Evolutionary conservation across 1,140 invertebrate species (phyloP), one percentile per base, ranked within the genome.

Genomic region (Dinothrombium tinctorium): DNA sequence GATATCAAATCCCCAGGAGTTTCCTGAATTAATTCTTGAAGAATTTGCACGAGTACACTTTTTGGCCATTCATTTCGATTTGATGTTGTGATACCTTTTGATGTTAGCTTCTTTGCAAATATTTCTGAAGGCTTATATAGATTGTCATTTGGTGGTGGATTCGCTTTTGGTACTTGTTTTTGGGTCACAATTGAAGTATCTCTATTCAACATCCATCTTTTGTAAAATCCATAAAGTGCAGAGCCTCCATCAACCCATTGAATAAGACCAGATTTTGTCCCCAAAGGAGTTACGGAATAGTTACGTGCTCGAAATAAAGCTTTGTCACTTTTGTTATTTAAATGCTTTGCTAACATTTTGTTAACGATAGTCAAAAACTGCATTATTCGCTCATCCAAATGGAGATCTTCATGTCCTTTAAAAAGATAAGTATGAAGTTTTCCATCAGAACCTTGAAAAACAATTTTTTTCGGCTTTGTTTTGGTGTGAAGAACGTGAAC

Each of bases 381-480:
- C 92, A 98, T 98, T 43, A 98, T 90, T 49, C 90, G 69, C 59
- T 95, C 87, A 56, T 99, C 94, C 40, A 98, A 61, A 64, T 95
- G 87, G 3, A 99, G 63, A 64, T 99, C 92, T 66, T 99, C 94
- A 21, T 95, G 61, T 0, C 92, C 92, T 66, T 98, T 98, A 53
- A 96, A 95, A 0, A 98, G 60, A 55, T 92, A 98, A 0, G 81
- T 81, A 53, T 95, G 89, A 48, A 72, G 70, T 57, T 81, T 76
- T 0, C 89, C 89, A 63, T 95, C 82, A 19, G 80, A 87, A 1
- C 89, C 90, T 49, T 78, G 70, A 50, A 96, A 90, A n/a, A 80
- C 67, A 1, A 98, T 63, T 59, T 96, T 98, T 53, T 98, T 98
- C 0, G 92, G 92, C 56, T 89, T 86, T 0, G 90, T 96, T 57